A percentile compares a stretch with the other conserved stretches of the same genome.
These are phyloP conservation scores for Trichoplusia ni DNA, from an alignment of 1,140 invertebrate genomes.

Conservation along the genomic window DNA sequence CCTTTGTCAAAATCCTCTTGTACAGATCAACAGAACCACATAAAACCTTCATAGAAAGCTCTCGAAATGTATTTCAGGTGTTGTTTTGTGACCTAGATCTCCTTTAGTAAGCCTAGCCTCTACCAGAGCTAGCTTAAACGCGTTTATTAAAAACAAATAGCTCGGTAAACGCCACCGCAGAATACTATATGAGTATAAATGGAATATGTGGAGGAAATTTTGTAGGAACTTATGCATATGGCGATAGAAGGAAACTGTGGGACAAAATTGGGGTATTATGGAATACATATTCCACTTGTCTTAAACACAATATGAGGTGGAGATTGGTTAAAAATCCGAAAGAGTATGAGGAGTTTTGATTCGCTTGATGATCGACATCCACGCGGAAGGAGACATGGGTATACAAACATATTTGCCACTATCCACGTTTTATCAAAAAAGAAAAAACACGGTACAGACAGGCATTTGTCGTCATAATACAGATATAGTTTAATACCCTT, in stretches of 20 bases:
- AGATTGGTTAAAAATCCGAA: too few relatives aligned
- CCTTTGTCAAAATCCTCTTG: not conserved
- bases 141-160: constrained; percentile 27
- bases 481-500: too few relatives aligned
- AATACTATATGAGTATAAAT: not conserved
- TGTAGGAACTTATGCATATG: not conserved
- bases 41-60: not conserved
- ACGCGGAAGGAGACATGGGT: too few relatives aligned
- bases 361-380: too few relatives aligned
- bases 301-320: too few relatives aligned
- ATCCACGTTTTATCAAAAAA: too few relatives aligned
- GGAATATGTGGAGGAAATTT: not conserved
- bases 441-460: too few relatives aligned
- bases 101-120: not conserved
- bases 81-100: constrained; percentile 6
- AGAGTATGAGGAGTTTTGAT: too few relatives aligned
- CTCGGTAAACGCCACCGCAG: not conserved
- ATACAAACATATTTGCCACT: too few relatives aligned
- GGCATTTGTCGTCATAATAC: too few relatives aligned
- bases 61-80: not conserved
- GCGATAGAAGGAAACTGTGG: not conserved
- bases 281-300: not conserved
- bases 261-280: not conserved
- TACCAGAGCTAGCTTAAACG: constrained; percentile 4
- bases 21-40: not conserved